Evolutionary conservation across 2,113 vertebrate species (phyloP), one percentile per base, ranked within the genome.

Genomic region (Salvelinus sp.): DNA sequence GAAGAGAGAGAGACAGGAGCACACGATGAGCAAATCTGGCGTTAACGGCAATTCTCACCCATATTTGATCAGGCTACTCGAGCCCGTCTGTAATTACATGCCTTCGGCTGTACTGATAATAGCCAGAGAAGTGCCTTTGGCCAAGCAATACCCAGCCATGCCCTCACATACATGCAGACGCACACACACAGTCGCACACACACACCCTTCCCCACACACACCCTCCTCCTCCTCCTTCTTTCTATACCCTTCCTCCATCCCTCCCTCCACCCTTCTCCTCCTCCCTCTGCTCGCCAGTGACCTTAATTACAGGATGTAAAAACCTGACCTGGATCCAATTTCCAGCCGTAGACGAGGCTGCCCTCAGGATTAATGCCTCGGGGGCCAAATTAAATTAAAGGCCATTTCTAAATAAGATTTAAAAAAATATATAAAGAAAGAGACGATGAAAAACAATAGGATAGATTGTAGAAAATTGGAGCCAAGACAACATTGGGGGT

Each of bases 251-350:
- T 30, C 63, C 27, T 12, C n/a, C 10, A 69, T 65, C 25, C 6
- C 14, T 25, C 54, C 50, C 12, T n/a, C 18, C 64, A 47, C 65
- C 6, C 38, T n/a, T 13, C 25, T 72, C 38, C 71, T 65, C 28
- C 48, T 76, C 38, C 2, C 72, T 58, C 64, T 72, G 71, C 69
- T 82, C 85, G 44, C 70, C 23, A 3, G 71, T 81, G 83, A 91
- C 91, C 88, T 91, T 91, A 91, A 92, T 93, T 91, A 92, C 84
- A 85, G 87, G 77, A 90, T 88, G 84, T 89, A 88, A 88, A 92
- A 87, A 85, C 80, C 73, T 83, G 75, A 90, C 85, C 83, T 79
- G 87, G 79, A 90, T 86, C 84, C 83, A 88, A 87, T 91, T 88
- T 89, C 66, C 83, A 90, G 75, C 66, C 72, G 75, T 62, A 22